phyloP scores from a whole-genome alignment of 2,113 vertebrate genomes.

The Gracilinanus agilis region DNA sequence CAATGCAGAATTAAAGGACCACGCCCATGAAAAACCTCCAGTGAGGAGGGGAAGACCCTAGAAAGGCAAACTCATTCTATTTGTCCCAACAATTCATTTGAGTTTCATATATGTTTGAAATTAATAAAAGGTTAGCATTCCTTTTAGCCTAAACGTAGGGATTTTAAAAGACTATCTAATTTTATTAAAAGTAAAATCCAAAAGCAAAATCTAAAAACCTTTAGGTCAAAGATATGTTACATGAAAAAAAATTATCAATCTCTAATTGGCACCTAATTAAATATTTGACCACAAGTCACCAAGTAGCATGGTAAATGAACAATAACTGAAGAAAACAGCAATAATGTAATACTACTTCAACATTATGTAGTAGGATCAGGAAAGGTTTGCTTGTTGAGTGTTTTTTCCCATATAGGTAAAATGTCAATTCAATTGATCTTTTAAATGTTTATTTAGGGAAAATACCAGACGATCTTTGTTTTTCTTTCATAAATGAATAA shows the following conservation, averaged over 20 bases:
- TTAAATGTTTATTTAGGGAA: not conserved
- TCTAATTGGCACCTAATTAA: not conserved
- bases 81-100: not conserved
- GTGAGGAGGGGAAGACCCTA: constrained; percentile 19
- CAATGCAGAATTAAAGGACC: constrained; percentile 11
- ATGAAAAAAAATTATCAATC: not conserved
- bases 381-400: not conserved
- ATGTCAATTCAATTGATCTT: not conserved
- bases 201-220: not conserved
- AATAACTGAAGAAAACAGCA: not conserved
- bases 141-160: not conserved
- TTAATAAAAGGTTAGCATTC: not conserved
- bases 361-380: not conserved
- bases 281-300: not conserved
- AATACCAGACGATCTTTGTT: not conserved
- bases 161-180: not conserved
- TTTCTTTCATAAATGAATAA: not conserved
- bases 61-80: constrained; percentile 31
- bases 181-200: not conserved
- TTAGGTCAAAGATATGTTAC: not conserved
- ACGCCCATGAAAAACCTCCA: constrained; percentile 34
- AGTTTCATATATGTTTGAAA: not conserved
- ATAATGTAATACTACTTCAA: not conserved
- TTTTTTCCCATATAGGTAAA: not conserved
- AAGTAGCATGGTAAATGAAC: not conserved